A percentile compares a stretch with the other conserved stretches of the same genome.
These are phyloP conservation scores for Pilophorus perplexus DNA, from an alignment of 2,888 invertebrate genomes.

Conservation along the genomic window DNA sequence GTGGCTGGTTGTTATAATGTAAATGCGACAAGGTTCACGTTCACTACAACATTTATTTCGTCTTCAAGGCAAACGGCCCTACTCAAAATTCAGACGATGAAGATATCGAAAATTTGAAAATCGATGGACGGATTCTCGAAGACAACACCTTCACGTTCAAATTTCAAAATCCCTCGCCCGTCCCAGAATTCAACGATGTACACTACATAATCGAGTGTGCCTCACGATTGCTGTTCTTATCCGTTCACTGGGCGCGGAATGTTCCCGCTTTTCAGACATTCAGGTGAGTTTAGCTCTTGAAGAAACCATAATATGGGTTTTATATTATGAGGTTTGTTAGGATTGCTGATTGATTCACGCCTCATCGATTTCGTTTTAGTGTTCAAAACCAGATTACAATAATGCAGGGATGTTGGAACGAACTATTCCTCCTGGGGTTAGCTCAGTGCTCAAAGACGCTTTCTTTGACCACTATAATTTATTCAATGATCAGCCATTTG, in stretches of 20 bases:
- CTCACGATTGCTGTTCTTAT: conserved; percentile 83
- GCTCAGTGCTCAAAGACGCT: conserved; percentile 80
- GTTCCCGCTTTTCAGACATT: conserved; percentile 78
- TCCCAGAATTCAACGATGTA: conserved; percentile 85
- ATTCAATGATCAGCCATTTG: conserved; percentile 77
- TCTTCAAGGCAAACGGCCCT: conserved; percentile 45
- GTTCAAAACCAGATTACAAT: conserved; percentile 79
- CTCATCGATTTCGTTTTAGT: conserved; percentile 60
- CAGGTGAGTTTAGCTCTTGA: conserved; percentile 56
- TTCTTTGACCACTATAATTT: conserved; percentile 75
- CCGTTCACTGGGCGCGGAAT: conserved; percentile 85
- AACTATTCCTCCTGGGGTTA: conserved; percentile 84
- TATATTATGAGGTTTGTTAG: no score
- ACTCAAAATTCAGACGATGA: conserved; percentile 48
- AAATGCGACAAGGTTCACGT: no score
- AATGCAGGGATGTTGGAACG: conserved; percentile 87
- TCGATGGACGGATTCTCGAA: conserved; percentile 43
- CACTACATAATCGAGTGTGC: conserved; percentile 96
- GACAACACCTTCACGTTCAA: conserved; percentile 40
- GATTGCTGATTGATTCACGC: no score
- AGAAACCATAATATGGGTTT: no score
- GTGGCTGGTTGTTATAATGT: no score
- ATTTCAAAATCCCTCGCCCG: conserved; percentile 60
- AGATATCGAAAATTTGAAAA: conserved; percentile 43
- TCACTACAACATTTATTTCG: no score